Base-by-base conservation (phyloP, 1,140 invertebrate genomes). In the Bombus balteatus region DNA sequence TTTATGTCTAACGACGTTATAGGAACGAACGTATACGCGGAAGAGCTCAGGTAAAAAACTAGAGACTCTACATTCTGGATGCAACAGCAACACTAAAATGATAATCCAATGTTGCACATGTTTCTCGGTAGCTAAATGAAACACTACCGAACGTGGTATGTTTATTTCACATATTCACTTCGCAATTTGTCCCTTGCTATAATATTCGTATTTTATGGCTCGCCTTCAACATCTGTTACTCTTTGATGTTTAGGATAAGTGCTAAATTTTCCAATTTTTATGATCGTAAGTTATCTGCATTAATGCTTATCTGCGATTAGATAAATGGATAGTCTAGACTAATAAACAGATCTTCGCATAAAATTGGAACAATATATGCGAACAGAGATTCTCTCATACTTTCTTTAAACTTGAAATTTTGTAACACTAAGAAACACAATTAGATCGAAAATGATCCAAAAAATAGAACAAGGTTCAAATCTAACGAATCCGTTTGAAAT, bases 71-170 rank as follows among this genome's bases (percentile, higher is more conserved):
- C 9, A 32, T n/a, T 53, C 47, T 53, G 6, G 5, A 53, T 43
- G 22, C 15, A 74, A 28, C 53, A 2, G 39, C 15, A 10, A 53
- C 53, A 12, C 10, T 41, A 47, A 37, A 41, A 57, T 12, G 41
- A 53, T 75, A 83, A 83, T 2, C 10, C 32, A 80, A 32, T 15
- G 22, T 1, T 22, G 25, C 32, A 43, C 18, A 37, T n/a, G 47
- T 81, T 53, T 18, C 15, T 28, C 13, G 43, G 53, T 12, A 53
- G 34, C 25, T 12, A n/a, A n/a, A 77, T 70, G 73, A 83, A 83
- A 41, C 57, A 77, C 28, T 32, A 15, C 8, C 0, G 28, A 76
- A 41, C 34, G 32, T 3, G 41, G 10, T 28, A 4, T 18, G 25
- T 80, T 71, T 41, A 18, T 66, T 66, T 41, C 18, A 9, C 25